A percentile compares a stretch with the other conserved stretches of the same genome.
phyloP scores from a whole-genome alignment of 2,797 vertebrate species.

The Rhinella marina region DNA sequence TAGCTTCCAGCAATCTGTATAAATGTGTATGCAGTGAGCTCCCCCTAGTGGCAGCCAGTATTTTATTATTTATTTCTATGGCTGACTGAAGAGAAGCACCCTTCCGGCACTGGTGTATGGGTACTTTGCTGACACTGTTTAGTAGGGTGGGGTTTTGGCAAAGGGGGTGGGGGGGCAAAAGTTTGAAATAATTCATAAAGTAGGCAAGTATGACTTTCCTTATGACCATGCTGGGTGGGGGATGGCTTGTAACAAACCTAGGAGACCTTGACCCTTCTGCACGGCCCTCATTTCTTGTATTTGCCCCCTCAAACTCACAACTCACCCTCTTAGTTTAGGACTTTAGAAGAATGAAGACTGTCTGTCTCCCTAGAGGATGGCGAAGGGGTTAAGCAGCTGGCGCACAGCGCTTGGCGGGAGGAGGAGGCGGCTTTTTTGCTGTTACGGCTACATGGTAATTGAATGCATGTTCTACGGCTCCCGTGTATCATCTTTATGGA shows the following conservation, averaged over 20 bases:
- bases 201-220: neutral
- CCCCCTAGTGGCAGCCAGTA: too few species aligned
- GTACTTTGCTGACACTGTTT: neutral
- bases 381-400: conserved; percentile 44
- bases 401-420: conserved; percentile 22
- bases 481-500: conserved; percentile 62
- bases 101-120: neutral
- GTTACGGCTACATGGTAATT: conserved; percentile 53
- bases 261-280: too few species aligned
- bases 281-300: too few species aligned
- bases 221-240: too few species aligned
- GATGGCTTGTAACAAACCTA: too few species aligned
- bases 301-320: neutral
- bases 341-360: neutral
- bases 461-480: conserved; percentile 62
- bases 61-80: neutral
- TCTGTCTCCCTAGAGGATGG: neutral
- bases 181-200: too few species aligned
- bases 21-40: too few species aligned
- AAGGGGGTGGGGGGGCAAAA: neutral
- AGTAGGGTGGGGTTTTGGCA: neutral
- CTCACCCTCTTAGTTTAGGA: neutral
- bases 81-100: neutral
- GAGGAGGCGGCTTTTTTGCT: conserved; percentile 29
- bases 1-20: too few species aligned